Conservation (phyloP, 2,797 vertebrate genomes). For the Spinibarbus caldwelli region DNA sequence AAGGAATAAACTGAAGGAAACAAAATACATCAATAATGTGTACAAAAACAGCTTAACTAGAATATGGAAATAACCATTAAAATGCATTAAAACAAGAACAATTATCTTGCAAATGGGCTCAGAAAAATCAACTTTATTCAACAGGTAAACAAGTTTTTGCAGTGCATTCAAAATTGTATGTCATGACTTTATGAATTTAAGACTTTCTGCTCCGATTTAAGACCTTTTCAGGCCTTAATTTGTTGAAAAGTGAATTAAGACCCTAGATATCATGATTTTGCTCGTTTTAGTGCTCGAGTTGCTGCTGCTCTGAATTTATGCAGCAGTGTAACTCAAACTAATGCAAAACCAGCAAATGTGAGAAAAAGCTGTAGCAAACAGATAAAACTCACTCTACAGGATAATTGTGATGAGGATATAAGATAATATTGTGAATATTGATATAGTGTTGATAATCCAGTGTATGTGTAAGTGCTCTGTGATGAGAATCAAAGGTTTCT, state of each 20-base stretch:
- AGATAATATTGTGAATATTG: background rate
- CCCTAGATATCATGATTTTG: background rate
- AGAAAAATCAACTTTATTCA: no score
- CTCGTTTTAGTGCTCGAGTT: background rate
- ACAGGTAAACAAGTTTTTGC: no score
- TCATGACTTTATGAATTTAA: background rate
- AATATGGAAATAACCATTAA: no score
- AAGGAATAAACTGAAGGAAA: no score
- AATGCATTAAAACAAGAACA: no score
- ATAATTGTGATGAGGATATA: background rate
- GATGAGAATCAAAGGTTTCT: background rate
- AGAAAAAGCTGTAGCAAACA: background rate
- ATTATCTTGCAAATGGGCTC: no score
- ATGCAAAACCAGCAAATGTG: background rate
- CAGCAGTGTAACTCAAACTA: background rate
- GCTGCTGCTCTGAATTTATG: background rate
- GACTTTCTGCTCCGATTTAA: no score
- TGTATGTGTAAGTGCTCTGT: background rate
- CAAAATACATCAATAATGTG: no score
- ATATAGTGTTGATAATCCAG: background rate
- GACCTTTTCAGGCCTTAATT: no score
- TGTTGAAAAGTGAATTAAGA: background rate
- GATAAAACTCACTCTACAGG: background rate
- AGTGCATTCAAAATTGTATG: no score
- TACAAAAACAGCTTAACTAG: no score